Percentiles rank a stretch among this genome's conserved stretches.
Evolutionary conservation across 2,888 invertebrate genomes (phyloP).

Genomic region (Leptarthrus brevirostris): DNA sequence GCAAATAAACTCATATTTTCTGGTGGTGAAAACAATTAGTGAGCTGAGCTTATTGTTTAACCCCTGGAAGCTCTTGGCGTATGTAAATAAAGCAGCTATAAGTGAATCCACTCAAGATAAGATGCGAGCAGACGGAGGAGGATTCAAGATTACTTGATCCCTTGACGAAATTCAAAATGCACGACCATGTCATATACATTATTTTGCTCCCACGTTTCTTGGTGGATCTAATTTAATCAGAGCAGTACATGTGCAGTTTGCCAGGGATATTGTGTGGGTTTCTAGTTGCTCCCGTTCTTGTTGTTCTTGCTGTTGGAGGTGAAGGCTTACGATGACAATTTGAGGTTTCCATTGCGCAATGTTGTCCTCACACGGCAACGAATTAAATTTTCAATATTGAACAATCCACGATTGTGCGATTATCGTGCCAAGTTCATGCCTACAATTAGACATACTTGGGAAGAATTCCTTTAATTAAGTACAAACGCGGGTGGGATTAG

Average conservation of each 20-base stretch:
- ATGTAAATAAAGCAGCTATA: not conserved
- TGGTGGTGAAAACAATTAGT: not conserved
- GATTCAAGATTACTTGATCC: not conserved
- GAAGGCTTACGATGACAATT: not conserved
- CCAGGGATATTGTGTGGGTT: too few species aligned
- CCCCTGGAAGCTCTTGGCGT: not conserved
- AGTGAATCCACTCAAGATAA: not conserved
- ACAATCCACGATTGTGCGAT: conserved; percentile 4
- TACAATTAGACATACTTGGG: not conserved
- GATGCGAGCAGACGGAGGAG: not conserved
- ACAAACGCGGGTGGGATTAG: too few species aligned
- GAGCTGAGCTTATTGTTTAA: not conserved
- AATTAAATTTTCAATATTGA: conserved; percentile 18
- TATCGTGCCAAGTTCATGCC: not conserved
- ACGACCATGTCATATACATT: not conserved
- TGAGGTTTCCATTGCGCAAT: not conserved
- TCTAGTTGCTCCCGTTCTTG: too few species aligned
- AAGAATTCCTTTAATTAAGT: not conserved
- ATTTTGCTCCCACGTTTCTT: not conserved
- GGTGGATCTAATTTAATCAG: not conserved
- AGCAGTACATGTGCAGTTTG: too few species aligned
- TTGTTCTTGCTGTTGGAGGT: not conserved
- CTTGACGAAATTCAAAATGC: not conserved
- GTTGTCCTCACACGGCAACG: not conserved
- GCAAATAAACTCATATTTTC: conserved; percentile 1